Percentiles rank a stretch among this genome's conserved stretches.
Evolutionary conservation across 2,113 vertebrate genomes (phyloP).

Genomic region (Jacana jacana): DNA sequence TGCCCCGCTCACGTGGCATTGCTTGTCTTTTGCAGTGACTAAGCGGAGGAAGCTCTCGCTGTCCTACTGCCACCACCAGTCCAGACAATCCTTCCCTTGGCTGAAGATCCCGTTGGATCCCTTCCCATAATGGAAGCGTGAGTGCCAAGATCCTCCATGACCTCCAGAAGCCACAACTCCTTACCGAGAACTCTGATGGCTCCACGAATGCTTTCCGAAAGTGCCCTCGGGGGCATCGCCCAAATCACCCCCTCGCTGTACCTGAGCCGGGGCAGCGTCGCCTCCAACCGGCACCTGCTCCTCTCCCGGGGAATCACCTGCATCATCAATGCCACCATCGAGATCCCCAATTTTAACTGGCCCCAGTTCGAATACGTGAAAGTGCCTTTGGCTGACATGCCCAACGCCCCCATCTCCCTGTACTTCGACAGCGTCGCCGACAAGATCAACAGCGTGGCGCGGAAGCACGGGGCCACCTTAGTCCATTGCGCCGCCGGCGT

Average conservation of each 20-base stretch:
- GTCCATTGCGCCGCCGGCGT: conserved; percentile 96
- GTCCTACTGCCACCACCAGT: neutral
- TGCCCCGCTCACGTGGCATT: neutral
- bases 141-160: conserved; percentile 79
- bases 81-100: conserved; percentile 2
- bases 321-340: conserved; percentile 94
- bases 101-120: neutral
- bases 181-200: conserved; percentile 85
- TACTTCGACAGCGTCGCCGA: conserved; percentile 96
- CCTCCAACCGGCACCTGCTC: conserved; percentile 93
- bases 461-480: conserved; percentile 90
- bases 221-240: conserved; percentile 89
- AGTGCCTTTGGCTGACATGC: conserved; percentile 94
- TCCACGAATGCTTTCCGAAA: conserved; percentile 87
- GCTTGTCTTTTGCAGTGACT: conserved; percentile 69
- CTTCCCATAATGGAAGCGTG: conserved; percentile 72
- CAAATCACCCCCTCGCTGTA: conserved; percentile 95
- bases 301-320: conserved; percentile 95
- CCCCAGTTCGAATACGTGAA: conserved; percentile 95
- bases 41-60: neutral
- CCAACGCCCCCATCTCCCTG: conserved; percentile 91
- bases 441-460: conserved; percentile 94
- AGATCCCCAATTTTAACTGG: conserved; percentile 98
- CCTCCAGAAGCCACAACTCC: conserved; percentile 89
- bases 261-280: conserved; percentile 92